Conservation (phyloP, 2,797 vertebrate genomes). For the Poeciliopsis turneri region DNA sequence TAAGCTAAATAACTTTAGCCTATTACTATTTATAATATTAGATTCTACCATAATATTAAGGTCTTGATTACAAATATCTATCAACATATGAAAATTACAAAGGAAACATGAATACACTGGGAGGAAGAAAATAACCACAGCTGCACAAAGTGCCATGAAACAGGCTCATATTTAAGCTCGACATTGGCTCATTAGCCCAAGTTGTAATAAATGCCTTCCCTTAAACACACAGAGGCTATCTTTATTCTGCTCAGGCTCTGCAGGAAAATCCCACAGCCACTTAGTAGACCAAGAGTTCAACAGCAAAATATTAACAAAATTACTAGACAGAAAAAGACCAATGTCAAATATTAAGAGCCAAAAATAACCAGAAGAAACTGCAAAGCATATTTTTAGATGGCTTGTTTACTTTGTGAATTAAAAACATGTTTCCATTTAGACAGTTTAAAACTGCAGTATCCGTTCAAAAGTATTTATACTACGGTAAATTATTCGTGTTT, state of each 20-base stretch:
- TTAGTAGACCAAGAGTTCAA: slow-evolving; percentile 15
- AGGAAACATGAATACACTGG: not conserved
- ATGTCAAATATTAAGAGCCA: slow-evolving; percentile 1
- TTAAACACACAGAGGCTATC: slow-evolving; percentile 14
- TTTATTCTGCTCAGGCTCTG: slow-evolving; percentile 23
- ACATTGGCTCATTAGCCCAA: slow-evolving; percentile 22
- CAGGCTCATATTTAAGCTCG: slow-evolving; percentile 22
- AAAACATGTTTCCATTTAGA: not conserved
- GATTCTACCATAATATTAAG: slow-evolving; percentile 7
- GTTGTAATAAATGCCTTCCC: slow-evolving; percentile 9
- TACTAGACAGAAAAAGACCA: slow-evolving; percentile 1
- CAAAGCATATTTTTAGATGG: not conserved
- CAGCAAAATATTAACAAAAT: slow-evolving; percentile 14
- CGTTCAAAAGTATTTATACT: not conserved
- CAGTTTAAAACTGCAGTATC: not conserved
- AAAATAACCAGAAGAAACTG: not conserved
- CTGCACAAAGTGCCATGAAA: not conserved
- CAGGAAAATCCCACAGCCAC: slow-evolving; percentile 1
- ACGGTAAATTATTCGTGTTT: not conserved
- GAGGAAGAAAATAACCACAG: slow-evolving; percentile 21
- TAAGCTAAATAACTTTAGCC: not conserved
- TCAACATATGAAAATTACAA: slow-evolving; percentile 19
- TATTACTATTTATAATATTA: slow-evolving; percentile 7
- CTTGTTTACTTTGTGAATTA: not conserved
- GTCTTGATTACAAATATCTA: slow-evolving; percentile 21